A percentile compares a stretch with the other conserved stretches of the same genome.
These are phyloP conservation scores for Cryptocephalus primarius DNA, from an alignment of 2,888 invertebrate genomes.

Conservation along the genomic window DNA sequence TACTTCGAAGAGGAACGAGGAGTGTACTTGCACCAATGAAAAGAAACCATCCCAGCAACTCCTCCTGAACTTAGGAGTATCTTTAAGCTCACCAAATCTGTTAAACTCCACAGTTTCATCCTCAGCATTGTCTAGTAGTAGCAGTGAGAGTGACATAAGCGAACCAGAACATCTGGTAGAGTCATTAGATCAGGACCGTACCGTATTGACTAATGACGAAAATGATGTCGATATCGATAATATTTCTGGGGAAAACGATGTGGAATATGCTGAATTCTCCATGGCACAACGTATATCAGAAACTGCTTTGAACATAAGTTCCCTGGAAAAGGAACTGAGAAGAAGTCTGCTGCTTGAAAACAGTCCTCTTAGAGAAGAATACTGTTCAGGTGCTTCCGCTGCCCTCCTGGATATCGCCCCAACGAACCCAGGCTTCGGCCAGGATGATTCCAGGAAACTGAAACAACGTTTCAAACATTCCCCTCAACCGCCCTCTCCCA, in stretches of 20 bases:
- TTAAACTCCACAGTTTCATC: conserved; percentile 31
- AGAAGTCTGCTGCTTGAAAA: conserved; percentile 36
- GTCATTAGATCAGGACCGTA: conserved; percentile 41
- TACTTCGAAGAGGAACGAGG: conserved; percentile 12
- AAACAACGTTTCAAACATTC: conserved; percentile 18
- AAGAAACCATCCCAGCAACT: conserved; percentile 15
- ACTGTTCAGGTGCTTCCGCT: neutral
- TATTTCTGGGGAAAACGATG: conserved; percentile 70
- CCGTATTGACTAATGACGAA: conserved; percentile 61
- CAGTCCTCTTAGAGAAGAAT: neutral
- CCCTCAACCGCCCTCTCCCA: conserved; percentile 6
- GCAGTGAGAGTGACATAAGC: conserved; percentile 40
- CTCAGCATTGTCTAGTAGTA: conserved; percentile 36
- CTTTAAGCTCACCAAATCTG: conserved; percentile 35
- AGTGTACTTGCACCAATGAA: conserved; percentile 6
- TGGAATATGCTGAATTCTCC: conserved; percentile 50
- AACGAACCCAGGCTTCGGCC: conserved; percentile 21
- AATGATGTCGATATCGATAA: conserved; percentile 81
- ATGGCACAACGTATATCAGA: conserved; percentile 37
- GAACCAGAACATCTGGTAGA: conserved; percentile 55
- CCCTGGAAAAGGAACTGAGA: conserved; percentile 46
- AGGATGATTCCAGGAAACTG: conserved; percentile 16
- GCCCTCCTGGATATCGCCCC: conserved; percentile 22
- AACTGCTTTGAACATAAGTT: conserved; percentile 10
- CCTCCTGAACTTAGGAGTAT: conserved; percentile 29